These are phyloP conservation scores for Lathronympha strigana DNA, from an alignment of 2,888 invertebrate species.

Conservation along the genomic window DNA sequence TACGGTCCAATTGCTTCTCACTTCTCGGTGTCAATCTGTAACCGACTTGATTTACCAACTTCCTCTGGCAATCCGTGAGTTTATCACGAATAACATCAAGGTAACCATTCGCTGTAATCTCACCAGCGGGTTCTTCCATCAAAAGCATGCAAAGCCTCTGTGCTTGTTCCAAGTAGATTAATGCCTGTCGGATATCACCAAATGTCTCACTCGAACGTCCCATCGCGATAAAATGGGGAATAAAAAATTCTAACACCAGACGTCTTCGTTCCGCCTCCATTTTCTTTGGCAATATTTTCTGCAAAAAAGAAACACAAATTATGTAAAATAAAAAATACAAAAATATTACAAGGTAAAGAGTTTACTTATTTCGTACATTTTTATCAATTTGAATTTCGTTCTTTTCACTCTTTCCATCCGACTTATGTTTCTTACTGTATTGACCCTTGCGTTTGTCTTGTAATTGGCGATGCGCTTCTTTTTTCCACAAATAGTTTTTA, in stretches of 20 bases:
- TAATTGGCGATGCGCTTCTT: conserved; percentile 68
- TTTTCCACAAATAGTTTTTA: conserved; percentile 80
- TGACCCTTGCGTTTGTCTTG: conserved; percentile 63
- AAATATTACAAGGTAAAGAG: neutral
- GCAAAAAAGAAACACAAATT: conserved; percentile 52
- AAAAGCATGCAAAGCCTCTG: conserved; percentile 86
- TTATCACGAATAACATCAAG: conserved; percentile 81
- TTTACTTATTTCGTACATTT: conserved; percentile 71
- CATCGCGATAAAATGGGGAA: conserved; percentile 89
- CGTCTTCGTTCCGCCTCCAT: conserved; percentile 85
- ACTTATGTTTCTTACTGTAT: conserved; percentile 61
- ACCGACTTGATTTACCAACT: conserved; percentile 69
- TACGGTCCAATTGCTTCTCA: conserved; percentile 61
- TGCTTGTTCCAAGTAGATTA: conserved; percentile 88
- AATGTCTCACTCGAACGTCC: conserved; percentile 86
- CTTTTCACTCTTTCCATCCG: conserved; percentile 68
- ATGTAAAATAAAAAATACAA: neutral
- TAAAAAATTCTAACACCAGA: conserved; percentile 88
- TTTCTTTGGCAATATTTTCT: conserved; percentile 72
- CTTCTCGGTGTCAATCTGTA: conserved; percentile 70
- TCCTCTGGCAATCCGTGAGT: conserved; percentile 75
- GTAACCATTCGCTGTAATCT: conserved; percentile 81
- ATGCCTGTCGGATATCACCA: conserved; percentile 84
- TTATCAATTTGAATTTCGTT: conserved; percentile 80
- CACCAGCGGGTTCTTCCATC: conserved; percentile 83